Base-by-base conservation (phyloP, 2,113 vertebrate species). In the Aplodontia rufa region DNA sequence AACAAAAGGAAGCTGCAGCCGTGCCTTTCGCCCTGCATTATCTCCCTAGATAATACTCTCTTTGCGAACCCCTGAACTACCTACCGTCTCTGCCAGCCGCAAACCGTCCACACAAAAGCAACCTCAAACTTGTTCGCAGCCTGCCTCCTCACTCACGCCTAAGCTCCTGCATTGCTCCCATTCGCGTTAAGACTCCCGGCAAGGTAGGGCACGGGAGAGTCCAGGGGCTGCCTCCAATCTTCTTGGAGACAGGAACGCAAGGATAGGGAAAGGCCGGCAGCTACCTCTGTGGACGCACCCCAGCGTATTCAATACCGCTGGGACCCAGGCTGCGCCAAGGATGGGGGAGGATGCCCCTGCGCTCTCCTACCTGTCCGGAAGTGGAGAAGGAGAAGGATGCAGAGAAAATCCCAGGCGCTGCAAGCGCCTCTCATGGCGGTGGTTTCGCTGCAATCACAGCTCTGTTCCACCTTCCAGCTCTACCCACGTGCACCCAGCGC, bases 341-440 rank as follows among this genome's bases (percentile, higher is more conserved):
- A n/a, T n/a, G 0, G 32, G 62, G 55, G 28, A 47, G n/a, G n/a
- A n/a, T 13, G n/a, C 19, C 82, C 16, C 51, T 6, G 40, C 69
- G 40, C 80, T 55, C 80, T 93, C 98, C 95, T 97, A 98, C 98
- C 98, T 98, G 98, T 97, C 75, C 96, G 97, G 62, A 96, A 84
- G 94, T 91, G 49, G 35, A 95, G 89, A 81, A 98, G 95, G 37
- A 98, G 93, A 66, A 97, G 96, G 60, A 97, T 92, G 96, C 91
- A 72, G 78, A 95, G 96, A 37, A 97, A 89, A 93, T 96, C 93
- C 96, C 96, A 35, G 93, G 94, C 96, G 89, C 97, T 86, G 82
- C 75, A 94, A 95, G 96, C 96, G 97, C 97, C 97, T 96, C 96
- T 97, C 98, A 98, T 98, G 86, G 97, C 96, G 96, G 96, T 58